Base-by-base conservation (phyloP, 2,797 vertebrate species). In the Tachyglossus aculeatus region DNA sequence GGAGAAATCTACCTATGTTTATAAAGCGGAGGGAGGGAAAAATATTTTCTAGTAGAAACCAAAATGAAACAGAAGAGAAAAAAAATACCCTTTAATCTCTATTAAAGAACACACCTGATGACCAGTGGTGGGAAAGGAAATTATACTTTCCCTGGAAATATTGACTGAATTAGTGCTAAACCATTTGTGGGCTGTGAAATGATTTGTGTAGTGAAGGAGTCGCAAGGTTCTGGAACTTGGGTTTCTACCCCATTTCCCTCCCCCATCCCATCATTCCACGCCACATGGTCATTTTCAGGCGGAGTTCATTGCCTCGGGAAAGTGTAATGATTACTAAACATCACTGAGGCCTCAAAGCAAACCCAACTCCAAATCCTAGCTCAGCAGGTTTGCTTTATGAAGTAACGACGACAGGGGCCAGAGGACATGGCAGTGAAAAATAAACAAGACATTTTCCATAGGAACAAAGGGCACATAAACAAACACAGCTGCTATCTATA, bases 361-460 rank as follows among this genome's bases (percentile, higher is more conserved):
- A 25, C 18, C 25, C 47, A 24, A 16, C 43, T 67, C 25, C 41
- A 2, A 1, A 59, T 53, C 67, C 37, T 13, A 62, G 58, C 25
- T 29, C 22, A 45, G 52, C 81, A 78, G 48, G 8, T 54, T 43
- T 1, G 0, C 37, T n/a, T 81, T 71, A 64, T 37, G 34, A 76
- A 79, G 61, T 67, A 81, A 70, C 65, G 52, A 18, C 45, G 72
- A 78, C 85, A 84, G 50, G 57, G 77, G 64, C 8, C 56, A 81
- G 85, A 70, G 48, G 62, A 65, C 62, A 79, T 16, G 75, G 21
- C 53, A 44, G 22, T 74, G 89, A 80, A 70, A 74, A n/a, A n/a
- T 53, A 64, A 33, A 53, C 69, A 77, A 66, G 62, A 54, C 43
- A 63, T 1, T 16, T 63, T 62, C 65, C 61, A 55, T 50, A 77